phyloP scores from a whole-genome alignment of 2,113 vertebrate species.

The Falcunculus frontatus region DNA sequence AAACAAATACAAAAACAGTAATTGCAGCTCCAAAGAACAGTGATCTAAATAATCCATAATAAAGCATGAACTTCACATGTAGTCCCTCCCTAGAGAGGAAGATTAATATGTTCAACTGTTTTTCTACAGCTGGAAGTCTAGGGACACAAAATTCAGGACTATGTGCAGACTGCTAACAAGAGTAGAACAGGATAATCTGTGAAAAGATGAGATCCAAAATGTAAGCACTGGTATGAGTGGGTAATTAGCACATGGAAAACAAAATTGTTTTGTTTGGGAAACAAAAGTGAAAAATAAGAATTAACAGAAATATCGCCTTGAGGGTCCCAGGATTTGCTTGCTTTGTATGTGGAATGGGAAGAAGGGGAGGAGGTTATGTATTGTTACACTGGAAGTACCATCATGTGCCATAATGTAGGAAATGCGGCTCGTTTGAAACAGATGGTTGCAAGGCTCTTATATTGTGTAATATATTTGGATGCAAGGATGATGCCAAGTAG shows the following conservation, averaged over 20 bases:
- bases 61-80: background rate
- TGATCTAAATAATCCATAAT: background rate
- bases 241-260: background rate
- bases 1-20: background rate
- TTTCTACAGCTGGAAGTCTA: background rate
- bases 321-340: background rate
- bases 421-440: background rate
- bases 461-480: constrained; percentile 5
- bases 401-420: background rate
- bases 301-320: background rate
- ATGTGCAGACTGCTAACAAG: background rate
- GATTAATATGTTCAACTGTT: background rate
- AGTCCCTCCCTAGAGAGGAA: background rate
- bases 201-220: background rate
- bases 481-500: constrained; percentile 5
- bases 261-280: background rate
- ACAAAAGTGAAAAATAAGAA: background rate
- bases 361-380: background rate
- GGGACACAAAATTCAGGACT: background rate
- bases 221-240: background rate
- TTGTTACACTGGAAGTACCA: background rate
- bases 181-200: background rate
- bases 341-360: background rate
- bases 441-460: constrained; percentile 5
- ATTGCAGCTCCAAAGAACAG: background rate